Evolutionary conservation across 2,113 vertebrate species (phyloP), one percentile per base, ranked within the genome.

Genomic region (Hippocampus zosterae): DNA sequence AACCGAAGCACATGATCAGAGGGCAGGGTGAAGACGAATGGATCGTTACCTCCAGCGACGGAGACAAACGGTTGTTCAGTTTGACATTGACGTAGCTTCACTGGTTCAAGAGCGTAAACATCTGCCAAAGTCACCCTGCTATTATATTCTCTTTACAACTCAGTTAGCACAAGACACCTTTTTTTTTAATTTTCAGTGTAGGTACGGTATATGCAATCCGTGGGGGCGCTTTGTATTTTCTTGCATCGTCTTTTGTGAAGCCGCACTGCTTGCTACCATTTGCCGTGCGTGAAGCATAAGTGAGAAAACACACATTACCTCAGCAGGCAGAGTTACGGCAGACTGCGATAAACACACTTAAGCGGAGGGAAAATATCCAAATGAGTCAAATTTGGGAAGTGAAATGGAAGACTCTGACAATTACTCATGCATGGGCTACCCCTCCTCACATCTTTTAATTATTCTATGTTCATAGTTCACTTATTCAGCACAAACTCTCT

Each of bases 1-100:
- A 81, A 68, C 79, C 64, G 67, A 81, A 84, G 52, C 25, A 60
- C 11, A 33, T 16, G 15, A 60, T 57, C 73, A 70, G 68, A 5
- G 42, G 33, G 84, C 72, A 76, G 69, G 71, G 86, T 70, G 65
- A 73, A 74, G 80, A 79, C 65, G 64, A 75, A 67, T 62, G 62
- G 71, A 76, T 85, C n/a, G 59, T 72, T 61, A 79, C 82, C 79
- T 66, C 52, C 0, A 46, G 87, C 71, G 27, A 70, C 66, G 37
- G 42, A 59, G 62, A 55, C 48, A 80, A 76, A 72, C 81, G 84
- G 79, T 67, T 81, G 81, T 73, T 83, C 60, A 46, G 57, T 73
- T 74, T 70, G 77, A 62, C 76, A 74, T 71, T 82, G 56, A 65
- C 57, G 64, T 41, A 41, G 66, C 76, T 78, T 82, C 69, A 74